Evolutionary conservation across 2,888 invertebrate species (phyloP), one percentile per base, ranked within the genome.

Genomic region (Stenurella melanura): DNA sequence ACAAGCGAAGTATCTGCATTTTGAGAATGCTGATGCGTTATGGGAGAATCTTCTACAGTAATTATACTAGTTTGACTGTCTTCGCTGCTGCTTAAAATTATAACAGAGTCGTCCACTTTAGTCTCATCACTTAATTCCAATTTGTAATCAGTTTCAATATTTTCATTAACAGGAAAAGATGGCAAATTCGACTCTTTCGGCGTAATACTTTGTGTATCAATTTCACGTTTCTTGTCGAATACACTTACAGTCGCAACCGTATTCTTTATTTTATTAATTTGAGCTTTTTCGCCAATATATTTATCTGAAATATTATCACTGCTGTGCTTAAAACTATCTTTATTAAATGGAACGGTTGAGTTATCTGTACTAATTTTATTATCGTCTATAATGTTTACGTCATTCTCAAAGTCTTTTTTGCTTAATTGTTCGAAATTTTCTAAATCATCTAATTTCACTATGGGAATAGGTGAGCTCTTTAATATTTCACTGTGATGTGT

Each of bases 341-440:
- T 21, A 60, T 73, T 26, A 21, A 66, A 68, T 38, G 56, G 57
- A 58, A 34, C 38, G 17, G 30, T 11, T 64, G 72, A 21, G 57
- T 56, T 57, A 34, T 67, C 73, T 38, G 50, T 66, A 71, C 10
- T 26, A 54, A 54, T 26, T 42, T 60, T 75, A 63, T 73, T 69
- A 17, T 71, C 66, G 18, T 73, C 75, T 73, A 60, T 74, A 56
- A 72, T 57, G 60, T 38, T 60, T 42, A 57, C 30, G 18, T 70
- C 60, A 1, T 70, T 67, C 11, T 63, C 42, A 64, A 74, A 11
- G 26, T 64, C 72, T 42, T 73, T 73, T 67, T 76, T 64, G n/a
- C 67, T 72, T 60, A 81, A 50, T 19, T 79, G 76, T 67, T 81
- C 79, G 54, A 81, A 81, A 70, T 81, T 78, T 74, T 81, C 81